A percentile compares a stretch with the other conserved stretches of the same genome.
phyloP scores from a whole-genome alignment of 2,113 vertebrate species.

The Rhodinocichla rosea region DNA sequence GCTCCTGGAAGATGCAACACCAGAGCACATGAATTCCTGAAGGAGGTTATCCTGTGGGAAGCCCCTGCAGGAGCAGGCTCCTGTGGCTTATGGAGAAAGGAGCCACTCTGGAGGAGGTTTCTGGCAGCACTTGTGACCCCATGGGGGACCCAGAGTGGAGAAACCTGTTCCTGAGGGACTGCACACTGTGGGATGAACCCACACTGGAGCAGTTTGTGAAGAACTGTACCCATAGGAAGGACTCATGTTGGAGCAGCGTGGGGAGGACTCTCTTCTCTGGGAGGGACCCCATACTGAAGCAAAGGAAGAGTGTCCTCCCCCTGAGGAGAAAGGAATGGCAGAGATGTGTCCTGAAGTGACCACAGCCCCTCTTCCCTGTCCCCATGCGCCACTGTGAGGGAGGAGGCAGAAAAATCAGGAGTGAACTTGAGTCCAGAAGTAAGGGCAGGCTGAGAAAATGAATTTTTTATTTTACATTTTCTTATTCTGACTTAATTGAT shows the following conservation, averaged over 20 bases:
- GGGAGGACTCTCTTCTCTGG: not conserved
- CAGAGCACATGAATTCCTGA: not conserved
- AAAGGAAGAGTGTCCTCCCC: not conserved
- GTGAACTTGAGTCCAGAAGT: not conserved
- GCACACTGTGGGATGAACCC: rapidly evolving
- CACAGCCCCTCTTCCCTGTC: not conserved
- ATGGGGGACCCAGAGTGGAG: too few species aligned
- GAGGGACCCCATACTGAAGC: not conserved
- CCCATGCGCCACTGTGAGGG: not conserved
- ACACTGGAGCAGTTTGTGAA: not conserved
- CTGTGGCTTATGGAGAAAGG: not conserved
- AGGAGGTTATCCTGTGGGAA: not conserved
- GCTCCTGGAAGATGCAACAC: rapidly evolving
- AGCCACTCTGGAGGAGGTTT: not conserved
- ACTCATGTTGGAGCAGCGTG: rapidly evolving
- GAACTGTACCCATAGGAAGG: not conserved
- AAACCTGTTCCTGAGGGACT: not conserved
- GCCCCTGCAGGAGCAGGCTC: not conserved
- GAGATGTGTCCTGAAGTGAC: not conserved
- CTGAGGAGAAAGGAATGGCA: not conserved
- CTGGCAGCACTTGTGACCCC: not conserved
- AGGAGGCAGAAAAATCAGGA: not conserved
- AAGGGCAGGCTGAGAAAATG: not conserved
- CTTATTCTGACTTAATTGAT: not conserved
- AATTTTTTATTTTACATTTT: not conserved